Percentiles rank a stretch among this genome's conserved stretches.
These are phyloP conservation scores for Eubucco bourcierii DNA, from an alignment of 2,113 vertebrate species.

Conservation along the genomic window DNA sequence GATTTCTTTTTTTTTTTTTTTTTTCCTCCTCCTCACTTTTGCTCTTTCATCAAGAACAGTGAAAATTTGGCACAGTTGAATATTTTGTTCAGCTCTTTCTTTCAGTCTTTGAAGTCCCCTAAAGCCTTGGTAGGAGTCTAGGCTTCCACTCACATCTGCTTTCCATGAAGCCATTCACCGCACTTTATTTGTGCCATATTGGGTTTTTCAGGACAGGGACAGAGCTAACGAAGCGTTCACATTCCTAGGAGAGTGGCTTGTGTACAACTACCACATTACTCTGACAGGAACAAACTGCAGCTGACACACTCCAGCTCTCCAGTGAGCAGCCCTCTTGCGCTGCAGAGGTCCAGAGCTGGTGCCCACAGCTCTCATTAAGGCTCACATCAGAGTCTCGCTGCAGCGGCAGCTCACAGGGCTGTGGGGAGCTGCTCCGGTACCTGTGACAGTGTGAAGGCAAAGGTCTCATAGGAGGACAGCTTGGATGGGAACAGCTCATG, in stretches of 20 bases:
- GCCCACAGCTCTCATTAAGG: not conserved
- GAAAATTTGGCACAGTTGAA: slow-evolving; percentile 68
- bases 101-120: slow-evolving; percentile 67
- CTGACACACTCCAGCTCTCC: not conserved
- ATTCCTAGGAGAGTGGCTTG: slow-evolving; percentile 53
- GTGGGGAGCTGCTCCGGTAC: not conserved
- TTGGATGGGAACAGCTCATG: not conserved
- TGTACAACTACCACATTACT: slow-evolving; percentile 55
- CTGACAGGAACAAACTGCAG: slow-evolving; percentile 40
- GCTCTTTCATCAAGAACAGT: slow-evolving; percentile 72
- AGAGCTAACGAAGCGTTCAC: slow-evolving; percentile 61
- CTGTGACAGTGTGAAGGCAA: not conserved
- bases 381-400: not conserved
- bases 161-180: slow-evolving; percentile 68
- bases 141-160: slow-evolving; percentile 72
- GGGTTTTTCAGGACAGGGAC: slow-evolving; percentile 66
- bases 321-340: not conserved
- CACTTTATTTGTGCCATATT: slow-evolving; percentile 72
- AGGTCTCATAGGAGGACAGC: not conserved
- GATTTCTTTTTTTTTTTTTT: not conserved
- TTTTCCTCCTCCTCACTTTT: slow-evolving; percentile 34
- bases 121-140: slow-evolving; percentile 63
- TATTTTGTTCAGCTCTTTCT: slow-evolving; percentile 69
- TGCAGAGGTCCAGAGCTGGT: not conserved
- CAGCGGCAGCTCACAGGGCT: not conserved